phyloP scores from a whole-genome alignment of 2,113 vertebrate genomes.

The Seriola quinqueradiata region DNA sequence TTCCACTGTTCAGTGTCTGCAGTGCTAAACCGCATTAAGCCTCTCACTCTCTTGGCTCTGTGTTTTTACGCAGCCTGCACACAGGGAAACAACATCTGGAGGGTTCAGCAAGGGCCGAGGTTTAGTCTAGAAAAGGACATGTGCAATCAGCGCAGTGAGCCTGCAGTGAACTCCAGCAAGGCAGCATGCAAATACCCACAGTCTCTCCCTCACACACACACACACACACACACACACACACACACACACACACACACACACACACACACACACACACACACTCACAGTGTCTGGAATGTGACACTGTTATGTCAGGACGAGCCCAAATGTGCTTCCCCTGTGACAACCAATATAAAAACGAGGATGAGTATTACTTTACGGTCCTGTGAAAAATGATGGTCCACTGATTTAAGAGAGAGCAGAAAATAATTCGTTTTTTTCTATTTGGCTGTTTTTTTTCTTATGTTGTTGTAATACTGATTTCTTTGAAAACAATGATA shows the following conservation, averaged over 20 bases:
- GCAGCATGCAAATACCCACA: neutral
- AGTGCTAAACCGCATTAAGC: constrained; percentile 25
- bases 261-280: neutral
- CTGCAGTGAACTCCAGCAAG: constrained; percentile 17
- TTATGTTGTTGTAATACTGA: too few relatives aligned
- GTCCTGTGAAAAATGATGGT: constrained; percentile 21
- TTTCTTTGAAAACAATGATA: neutral
- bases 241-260: neutral
- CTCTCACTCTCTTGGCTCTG: constrained; percentile 11
- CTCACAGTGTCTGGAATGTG: constrained; percentile 44
- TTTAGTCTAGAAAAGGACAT: constrained; percentile 42
- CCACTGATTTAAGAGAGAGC: neutral
- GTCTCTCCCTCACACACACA: neutral
- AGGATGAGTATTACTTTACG: constrained; percentile 1
- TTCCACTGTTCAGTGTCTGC: constrained; percentile 1
- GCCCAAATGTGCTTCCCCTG: constrained; percentile 25
- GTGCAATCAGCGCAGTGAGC: constrained; percentile 43
- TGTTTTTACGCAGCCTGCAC: constrained; percentile 10
- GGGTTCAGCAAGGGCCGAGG: constrained; percentile 30
- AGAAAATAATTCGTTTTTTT: neutral
- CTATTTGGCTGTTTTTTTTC: neutral
- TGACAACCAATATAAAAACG: constrained; percentile 13
- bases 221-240: neutral
- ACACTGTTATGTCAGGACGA: constrained; percentile 50
- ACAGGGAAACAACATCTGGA: constrained; percentile 53